These are phyloP conservation scores for Leiothrix lutea DNA, from an alignment of 2,113 vertebrate genomes.

Conservation along the genomic window DNA sequence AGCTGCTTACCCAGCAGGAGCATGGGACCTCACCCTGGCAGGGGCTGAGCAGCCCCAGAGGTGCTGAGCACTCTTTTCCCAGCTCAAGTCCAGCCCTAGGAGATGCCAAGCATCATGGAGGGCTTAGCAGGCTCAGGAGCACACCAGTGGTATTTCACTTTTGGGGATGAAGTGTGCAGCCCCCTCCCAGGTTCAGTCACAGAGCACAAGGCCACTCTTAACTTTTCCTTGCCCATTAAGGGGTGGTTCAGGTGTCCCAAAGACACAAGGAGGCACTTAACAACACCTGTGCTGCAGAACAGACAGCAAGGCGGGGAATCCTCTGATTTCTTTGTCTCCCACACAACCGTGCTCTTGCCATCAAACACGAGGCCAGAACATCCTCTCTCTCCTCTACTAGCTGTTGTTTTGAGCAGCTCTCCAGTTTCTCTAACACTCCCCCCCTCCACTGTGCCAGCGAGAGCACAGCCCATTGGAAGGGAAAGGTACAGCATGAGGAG, in stretches of 20 bases:
- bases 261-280: neutral
- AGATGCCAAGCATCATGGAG: neutral
- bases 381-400: neutral
- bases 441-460: neutral
- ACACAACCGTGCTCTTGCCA: neutral
- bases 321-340: neutral
- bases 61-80: neutral
- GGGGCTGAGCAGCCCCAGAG: neutral
- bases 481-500: neutral
- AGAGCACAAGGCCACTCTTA: neutral
- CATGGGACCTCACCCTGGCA: neutral
- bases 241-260: neutral
- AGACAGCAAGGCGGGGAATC: neutral
- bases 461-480: conserved; percentile 42
- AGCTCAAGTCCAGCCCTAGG: neutral
- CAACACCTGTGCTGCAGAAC: neutral
- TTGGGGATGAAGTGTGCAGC: accelerated
- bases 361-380: neutral
- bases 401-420: neutral
- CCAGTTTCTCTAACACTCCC: neutral
- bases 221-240: neutral
- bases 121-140: neutral
- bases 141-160: accelerated
- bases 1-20: conserved; percentile 1
- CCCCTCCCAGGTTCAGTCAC: neutral